Conservation (phyloP, 2,888 invertebrate species). For the Nymphalis polychloros region DNA sequence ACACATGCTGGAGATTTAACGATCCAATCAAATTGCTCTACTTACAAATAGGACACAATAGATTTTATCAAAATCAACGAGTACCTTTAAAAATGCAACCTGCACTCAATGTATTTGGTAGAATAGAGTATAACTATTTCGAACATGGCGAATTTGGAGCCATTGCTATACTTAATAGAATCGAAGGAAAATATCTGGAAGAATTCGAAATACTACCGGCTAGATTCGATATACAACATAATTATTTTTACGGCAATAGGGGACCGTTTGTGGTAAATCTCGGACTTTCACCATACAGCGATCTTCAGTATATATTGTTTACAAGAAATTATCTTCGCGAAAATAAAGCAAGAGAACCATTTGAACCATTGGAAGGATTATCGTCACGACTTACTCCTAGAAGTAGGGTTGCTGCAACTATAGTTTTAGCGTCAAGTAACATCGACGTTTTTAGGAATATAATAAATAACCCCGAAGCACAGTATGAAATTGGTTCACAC, state of each 20-base stretch:
- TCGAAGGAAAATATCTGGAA: slow-evolving; percentile 83
- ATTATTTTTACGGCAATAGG: slow-evolving; percentile 93
- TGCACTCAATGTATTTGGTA: slow-evolving; percentile 88
- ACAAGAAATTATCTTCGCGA: slow-evolving; percentile 93
- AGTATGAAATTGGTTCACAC: slow-evolving; percentile 97
- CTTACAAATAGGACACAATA: slow-evolving; percentile 92
- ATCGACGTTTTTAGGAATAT: slow-evolving; percentile 94
- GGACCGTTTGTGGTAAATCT: slow-evolving; percentile 94
- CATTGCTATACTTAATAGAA: slow-evolving; percentile 90
- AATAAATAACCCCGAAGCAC: slow-evolving; percentile 93
- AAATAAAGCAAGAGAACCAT: slow-evolving; percentile 93
- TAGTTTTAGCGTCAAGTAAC: slow-evolving; percentile 95
- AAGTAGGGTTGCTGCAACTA: slow-evolving; percentile 94
- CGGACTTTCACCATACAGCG: slow-evolving; percentile 93
- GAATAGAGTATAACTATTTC: slow-evolving; percentile 95
- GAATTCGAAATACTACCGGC: slow-evolving; percentile 90
- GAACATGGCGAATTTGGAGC: slow-evolving; percentile 90
- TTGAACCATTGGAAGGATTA: slow-evolving; percentile 85
- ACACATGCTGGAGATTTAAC: slow-evolving; percentile 89
- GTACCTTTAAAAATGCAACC: slow-evolving; percentile 90
- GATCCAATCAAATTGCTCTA: slow-evolving; percentile 76
- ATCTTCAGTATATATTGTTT: slow-evolving; percentile 90
- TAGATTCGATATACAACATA: slow-evolving; percentile 88
- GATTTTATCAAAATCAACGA: slow-evolving; percentile 88
- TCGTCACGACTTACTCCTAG: slow-evolving; percentile 90